A percentile compares a stretch with the other conserved stretches of the same genome.
Conservation (phyloP, 1,140 invertebrate genomes). For the Dendrolimus punctatus region DNA sequence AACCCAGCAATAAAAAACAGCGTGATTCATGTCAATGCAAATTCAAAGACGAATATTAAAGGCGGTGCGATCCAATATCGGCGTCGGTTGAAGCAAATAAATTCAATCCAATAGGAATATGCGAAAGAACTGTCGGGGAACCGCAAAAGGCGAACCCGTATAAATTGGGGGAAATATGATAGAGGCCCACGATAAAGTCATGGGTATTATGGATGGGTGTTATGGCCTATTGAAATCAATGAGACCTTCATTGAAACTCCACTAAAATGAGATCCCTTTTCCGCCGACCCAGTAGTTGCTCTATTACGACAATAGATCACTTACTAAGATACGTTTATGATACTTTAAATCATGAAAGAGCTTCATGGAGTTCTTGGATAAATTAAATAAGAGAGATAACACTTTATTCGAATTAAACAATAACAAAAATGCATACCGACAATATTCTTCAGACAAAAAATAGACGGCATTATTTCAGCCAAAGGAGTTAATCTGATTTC, state of each 20-base stretch:
- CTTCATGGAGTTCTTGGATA: too few relatives aligned
- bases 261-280: slow-evolving; percentile 36
- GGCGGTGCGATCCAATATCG: slow-evolving; percentile 23
- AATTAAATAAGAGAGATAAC: too few relatives aligned
- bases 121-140: slow-evolving; percentile 28
- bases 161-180: slow-evolving; percentile 44
- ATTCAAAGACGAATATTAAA: slow-evolving; percentile 10
- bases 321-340: slow-evolving; percentile 6
- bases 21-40: too few relatives aligned
- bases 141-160: slow-evolving; percentile 40
- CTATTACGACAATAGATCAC: slow-evolving; percentile 6
- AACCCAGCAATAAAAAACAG: too few relatives aligned
- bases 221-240: slow-evolving; percentile 49
- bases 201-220: slow-evolving; percentile 35
- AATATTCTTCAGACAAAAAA: too few relatives aligned
- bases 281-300: slow-evolving; percentile 2
- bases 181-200: slow-evolving; percentile 35
- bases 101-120: slow-evolving; percentile 36
- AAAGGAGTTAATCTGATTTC: too few relatives aligned
- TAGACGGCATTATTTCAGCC: too few relatives aligned
- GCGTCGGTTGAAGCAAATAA: slow-evolving; percentile 25
- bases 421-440: too few relatives aligned
- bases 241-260: slow-evolving; percentile 43
- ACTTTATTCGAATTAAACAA: too few relatives aligned
- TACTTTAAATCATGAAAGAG: neutral